Evolutionary conservation across 2,113 vertebrate species (phyloP).

Genomic region (Jaculus jaculus): DNA sequence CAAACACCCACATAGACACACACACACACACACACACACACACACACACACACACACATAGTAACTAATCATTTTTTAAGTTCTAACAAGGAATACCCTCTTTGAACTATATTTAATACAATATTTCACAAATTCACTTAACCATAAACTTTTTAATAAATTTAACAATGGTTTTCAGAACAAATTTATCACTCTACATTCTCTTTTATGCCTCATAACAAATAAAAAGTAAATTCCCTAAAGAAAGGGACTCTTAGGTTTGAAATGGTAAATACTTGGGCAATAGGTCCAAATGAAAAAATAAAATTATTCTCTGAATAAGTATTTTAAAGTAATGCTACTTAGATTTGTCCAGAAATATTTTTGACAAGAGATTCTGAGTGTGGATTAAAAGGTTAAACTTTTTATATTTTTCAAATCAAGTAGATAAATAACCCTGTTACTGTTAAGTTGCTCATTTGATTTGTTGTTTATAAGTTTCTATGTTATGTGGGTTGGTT

Average conservation of each 20-base stretch:
- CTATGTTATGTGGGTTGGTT: neutral
- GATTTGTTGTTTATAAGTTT: neutral
- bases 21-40: too few relatives aligned
- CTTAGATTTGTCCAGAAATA: neutral
- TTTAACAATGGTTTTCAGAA: neutral
- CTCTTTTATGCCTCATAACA: neutral
- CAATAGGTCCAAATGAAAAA: neutral
- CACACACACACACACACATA: too few relatives aligned
- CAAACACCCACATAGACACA: too few relatives aligned
- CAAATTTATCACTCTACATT: neutral
- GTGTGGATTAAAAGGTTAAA: neutral
- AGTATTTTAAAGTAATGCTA: neutral
- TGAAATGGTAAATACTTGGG: neutral
- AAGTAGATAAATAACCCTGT: neutral
- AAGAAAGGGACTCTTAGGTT: neutral
- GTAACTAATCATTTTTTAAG: too few relatives aligned
- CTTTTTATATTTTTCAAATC: slow-evolving; percentile 5
- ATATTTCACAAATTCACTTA: neutral
- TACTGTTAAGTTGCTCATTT: neutral
- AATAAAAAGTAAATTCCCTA: neutral
- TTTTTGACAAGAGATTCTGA: neutral
- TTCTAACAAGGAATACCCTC: neutral
- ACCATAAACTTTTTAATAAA: neutral
- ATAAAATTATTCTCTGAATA: neutral
- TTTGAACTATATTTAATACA: neutral